A percentile compares a stretch with the other conserved stretches of the same genome.
These are phyloP conservation scores for Tor tambroides DNA, from an alignment of 2,113 vertebrate genomes.

Conservation along the genomic window DNA sequence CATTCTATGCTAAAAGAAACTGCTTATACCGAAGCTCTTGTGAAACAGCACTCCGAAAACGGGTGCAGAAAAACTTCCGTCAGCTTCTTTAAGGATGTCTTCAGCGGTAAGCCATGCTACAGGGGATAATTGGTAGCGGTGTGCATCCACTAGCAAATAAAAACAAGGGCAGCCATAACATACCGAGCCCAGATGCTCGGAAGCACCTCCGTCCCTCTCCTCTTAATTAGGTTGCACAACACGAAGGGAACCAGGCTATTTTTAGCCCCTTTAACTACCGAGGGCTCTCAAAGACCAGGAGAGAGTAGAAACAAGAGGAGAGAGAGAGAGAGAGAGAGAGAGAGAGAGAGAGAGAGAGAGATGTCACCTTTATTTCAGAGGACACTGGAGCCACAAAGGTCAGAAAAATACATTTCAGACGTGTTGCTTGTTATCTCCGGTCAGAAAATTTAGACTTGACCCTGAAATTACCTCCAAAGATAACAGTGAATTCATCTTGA, in stretches of 20 bases:
- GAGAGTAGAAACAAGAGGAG: constrained; percentile 2
- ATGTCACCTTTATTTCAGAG: constrained; percentile 55
- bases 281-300: constrained; percentile 42
- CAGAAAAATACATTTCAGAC: constrained; percentile 37
- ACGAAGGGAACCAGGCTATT: constrained; percentile 48
- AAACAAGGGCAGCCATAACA: constrained; percentile 52
- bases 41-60: background rate
- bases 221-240: constrained; percentile 63
- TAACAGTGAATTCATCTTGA: constrained; percentile 7
- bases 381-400: constrained; percentile 43
- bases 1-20: constrained; percentile 31
- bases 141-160: constrained; percentile 36
- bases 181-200: constrained; percentile 57
- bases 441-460: constrained; percentile 20
- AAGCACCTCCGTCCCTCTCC: constrained; percentile 53
- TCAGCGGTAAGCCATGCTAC: constrained; percentile 17
- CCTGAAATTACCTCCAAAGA: background rate
- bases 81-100: constrained; percentile 38
- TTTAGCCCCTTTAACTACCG: constrained; percentile 53
- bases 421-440: constrained; percentile 20
- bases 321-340: too few species aligned
- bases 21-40: constrained; percentile 45
- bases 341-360: background rate
- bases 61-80: constrained; percentile 24
- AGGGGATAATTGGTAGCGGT: constrained; percentile 55